Percentiles rank a stretch among this genome's conserved stretches.
Conservation (phyloP, 2,113 vertebrate species). For the Pao palembangensis region DNA sequence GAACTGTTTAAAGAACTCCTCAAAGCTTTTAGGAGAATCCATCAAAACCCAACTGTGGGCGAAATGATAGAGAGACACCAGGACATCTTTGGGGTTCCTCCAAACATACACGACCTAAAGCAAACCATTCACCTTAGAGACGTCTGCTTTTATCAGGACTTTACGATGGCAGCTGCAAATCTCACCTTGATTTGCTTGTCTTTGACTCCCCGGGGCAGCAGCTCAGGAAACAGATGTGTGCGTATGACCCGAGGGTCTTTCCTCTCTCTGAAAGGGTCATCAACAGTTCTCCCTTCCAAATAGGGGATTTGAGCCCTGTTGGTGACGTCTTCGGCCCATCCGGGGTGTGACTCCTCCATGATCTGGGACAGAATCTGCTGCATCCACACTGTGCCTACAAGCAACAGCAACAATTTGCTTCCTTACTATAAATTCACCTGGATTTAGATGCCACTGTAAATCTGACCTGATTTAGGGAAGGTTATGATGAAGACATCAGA, state of each 20-base stretch:
- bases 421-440: too few relatives aligned
- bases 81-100: slow-evolving; percentile 19
- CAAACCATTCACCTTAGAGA: background rate
- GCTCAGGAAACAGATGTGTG: slow-evolving; percentile 6
- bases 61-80: slow-evolving; percentile 11
- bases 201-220: slow-evolving; percentile 6
- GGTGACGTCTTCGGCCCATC: background rate
- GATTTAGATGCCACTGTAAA: too few relatives aligned
- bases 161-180: background rate
- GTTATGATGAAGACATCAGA: slow-evolving; percentile 22
- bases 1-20: slow-evolving; percentile 19
- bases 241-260: background rate
- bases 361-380: slow-evolving; percentile 14
- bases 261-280: slow-evolving; percentile 1
- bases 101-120: slow-evolving; percentile 20
- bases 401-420: too few relatives aligned
- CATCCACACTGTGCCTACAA: slow-evolving; percentile 2
- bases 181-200: background rate
- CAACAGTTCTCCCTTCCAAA: background rate
- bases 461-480: slow-evolving; percentile 27
- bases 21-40: slow-evolving; percentile 14
- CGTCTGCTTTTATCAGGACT: background rate
- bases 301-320: background rate
- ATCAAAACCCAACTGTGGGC: background rate
- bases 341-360: background rate